Conservation (phyloP, 1,140 invertebrate species). For the Diuraphis noxia region DNA sequence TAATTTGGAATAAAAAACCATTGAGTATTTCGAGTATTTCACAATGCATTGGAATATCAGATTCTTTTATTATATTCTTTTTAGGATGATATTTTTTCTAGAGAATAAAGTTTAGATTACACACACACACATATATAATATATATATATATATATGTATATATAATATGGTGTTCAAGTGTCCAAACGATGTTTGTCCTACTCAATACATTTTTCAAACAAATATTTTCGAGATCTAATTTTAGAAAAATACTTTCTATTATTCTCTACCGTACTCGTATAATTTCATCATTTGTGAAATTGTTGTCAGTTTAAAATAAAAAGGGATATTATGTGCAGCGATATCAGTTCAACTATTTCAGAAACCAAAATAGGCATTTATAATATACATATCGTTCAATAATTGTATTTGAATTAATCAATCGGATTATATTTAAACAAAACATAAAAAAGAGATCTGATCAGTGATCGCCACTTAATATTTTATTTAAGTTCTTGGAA, state of each 20-base stretch:
- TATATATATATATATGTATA: background rate
- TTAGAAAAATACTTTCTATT: background rate
- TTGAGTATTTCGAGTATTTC: background rate
- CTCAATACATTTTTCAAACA: background rate
- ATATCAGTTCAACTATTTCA: background rate
- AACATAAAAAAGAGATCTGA: no score
- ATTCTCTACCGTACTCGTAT: no score
- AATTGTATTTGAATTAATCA: background rate
- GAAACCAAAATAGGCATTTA: no score
- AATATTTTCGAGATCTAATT: background rate
- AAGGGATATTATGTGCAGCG: background rate
- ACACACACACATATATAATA: no score
- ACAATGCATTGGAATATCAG: background rate
- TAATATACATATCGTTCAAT: background rate
- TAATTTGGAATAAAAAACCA: background rate
- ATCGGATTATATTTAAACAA: background rate
- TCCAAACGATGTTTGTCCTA: background rate
- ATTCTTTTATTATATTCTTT: background rate
- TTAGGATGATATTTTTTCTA: background rate
- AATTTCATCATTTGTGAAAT: background rate
- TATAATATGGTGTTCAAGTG: background rate
- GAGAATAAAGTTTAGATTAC: background rate
- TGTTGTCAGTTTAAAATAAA: background rate
- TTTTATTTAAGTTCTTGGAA: no score
- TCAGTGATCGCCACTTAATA: no score